Evolutionary conservation across 2,888 invertebrate species (phyloP).

Genomic region (Monopis laevigella): DNA sequence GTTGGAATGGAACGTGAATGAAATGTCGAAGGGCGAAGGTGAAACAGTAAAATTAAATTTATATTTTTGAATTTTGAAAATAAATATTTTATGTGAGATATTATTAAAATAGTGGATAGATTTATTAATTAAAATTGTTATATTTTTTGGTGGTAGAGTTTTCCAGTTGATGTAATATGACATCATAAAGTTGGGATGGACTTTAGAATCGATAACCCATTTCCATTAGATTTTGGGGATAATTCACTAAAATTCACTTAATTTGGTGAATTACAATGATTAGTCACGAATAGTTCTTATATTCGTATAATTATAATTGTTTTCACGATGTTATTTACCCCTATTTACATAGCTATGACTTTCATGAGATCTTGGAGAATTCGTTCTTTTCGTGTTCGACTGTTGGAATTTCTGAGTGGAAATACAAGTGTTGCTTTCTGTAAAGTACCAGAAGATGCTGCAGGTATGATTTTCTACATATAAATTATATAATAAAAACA

Average conservation of each 20-base stretch:
- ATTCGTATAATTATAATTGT: not conserved
- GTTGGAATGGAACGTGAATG: too few species aligned
- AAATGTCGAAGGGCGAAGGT: too few species aligned
- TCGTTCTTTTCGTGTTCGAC: conserved; percentile 73
- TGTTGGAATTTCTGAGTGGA: conserved; percentile 68
- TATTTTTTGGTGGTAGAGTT: too few species aligned
- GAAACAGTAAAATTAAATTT: too few species aligned
- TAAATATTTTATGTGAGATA: too few species aligned
- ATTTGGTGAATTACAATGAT: conserved; percentile 8
- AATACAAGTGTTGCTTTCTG: conserved; percentile 70
- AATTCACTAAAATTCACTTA: too few species aligned
- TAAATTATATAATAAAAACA: too few species aligned
- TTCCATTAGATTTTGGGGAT: conserved; percentile 22
- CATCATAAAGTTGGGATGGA: conserved; percentile 26
- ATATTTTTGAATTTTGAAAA: too few species aligned
- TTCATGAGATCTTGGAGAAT: conserved; percentile 84
- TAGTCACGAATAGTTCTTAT: conserved; percentile 1
- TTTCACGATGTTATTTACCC: conserved; percentile 74
- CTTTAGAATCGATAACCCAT: conserved; percentile 58
- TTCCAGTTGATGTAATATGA: too few species aligned
- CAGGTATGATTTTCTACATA: conserved; percentile 30
- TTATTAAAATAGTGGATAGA: too few species aligned
- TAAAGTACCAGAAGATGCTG: conserved; percentile 64
- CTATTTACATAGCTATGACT: conserved; percentile 86
- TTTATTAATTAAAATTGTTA: too few species aligned